Evolutionary conservation across 2,888 invertebrate genomes (phyloP), one percentile per base, ranked within the genome.

Genomic region (Ctenicera cuprea): DNA sequence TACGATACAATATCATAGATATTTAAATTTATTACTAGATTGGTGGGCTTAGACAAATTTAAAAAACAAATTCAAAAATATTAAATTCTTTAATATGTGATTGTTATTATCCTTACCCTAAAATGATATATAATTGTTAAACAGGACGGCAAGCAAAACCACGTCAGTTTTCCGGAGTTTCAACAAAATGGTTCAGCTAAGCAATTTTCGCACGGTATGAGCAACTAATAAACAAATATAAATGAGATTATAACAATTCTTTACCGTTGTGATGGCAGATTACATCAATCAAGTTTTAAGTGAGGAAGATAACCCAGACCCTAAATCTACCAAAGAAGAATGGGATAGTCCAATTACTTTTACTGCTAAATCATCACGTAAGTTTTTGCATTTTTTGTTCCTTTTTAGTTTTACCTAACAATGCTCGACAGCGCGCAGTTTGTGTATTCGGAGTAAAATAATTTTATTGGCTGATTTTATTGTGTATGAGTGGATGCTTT

Each of bases 291-390:
- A 95, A 87, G 94, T 94, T 77, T 90, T 95, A 75, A 93, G 93
- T 86, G 93, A 92, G 87, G 87, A 89, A 79, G 91, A 90, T 59
- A 87, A 87, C 11, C 86, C 88, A 11, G 89, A 87, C 79, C 89
- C 89, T 3, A 90, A 90, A 78, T 89, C 91, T 62, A 89, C 87
- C 75, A 89, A 88, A 79, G 93, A 93, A 79, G 95, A 95, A 83
- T 92, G 93, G 92, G 95, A 96, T 86, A 94, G 94, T 87, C 95
- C 95, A 83, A 95, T 96, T 81, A 96, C 94, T 78, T 97, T 97
- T 86, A 96, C 95, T 82, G 96, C 95, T 76, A 94, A 95, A 89
- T 93, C 94, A 86, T 94, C 93, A 88, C 94, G 95, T 95, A 92
- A 93, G 93, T 92, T 83, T 75, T 72, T 16, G 1, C n/a, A n/a